Evolutionary conservation across 2,888 invertebrate genomes (phyloP).

Genomic region (Phragmatobia fuliginosa): DNA sequence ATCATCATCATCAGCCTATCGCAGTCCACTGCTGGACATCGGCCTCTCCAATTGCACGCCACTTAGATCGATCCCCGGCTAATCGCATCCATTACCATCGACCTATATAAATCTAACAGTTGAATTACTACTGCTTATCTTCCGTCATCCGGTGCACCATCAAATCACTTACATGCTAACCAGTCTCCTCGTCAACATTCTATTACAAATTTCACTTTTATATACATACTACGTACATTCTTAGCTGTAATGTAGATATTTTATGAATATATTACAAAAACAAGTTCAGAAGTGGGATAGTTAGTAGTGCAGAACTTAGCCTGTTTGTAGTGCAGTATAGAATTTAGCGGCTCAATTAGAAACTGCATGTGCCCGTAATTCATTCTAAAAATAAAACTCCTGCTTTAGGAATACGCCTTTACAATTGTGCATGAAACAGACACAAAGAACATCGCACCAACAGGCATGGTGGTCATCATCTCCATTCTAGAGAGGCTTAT

Average conservation of each 20-base stretch:
- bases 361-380: no score
- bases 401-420: no score
- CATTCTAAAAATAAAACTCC: no score
- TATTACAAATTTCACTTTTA: conserved; percentile 15
- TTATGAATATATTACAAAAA: conserved; percentile 16
- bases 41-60: no score
- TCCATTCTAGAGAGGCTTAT: no score
- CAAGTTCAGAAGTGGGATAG: not conserved
- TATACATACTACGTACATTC: not conserved
- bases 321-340: not conserved
- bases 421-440: no score
- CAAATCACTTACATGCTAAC: not conserved
- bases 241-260: conserved; percentile 11
- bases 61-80: no score
- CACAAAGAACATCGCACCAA: no score
- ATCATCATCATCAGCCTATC: no score
- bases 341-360: not conserved
- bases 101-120: not conserved
- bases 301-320: not conserved
- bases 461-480: no score
- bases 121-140: not conserved
- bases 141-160: conserved; percentile 6
- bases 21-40: no score
- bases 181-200: not conserved
- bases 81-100: no score